Evolutionary conservation across 2,888 invertebrate genomes (phyloP).

Genomic region (Diarsia dahlii): DNA sequence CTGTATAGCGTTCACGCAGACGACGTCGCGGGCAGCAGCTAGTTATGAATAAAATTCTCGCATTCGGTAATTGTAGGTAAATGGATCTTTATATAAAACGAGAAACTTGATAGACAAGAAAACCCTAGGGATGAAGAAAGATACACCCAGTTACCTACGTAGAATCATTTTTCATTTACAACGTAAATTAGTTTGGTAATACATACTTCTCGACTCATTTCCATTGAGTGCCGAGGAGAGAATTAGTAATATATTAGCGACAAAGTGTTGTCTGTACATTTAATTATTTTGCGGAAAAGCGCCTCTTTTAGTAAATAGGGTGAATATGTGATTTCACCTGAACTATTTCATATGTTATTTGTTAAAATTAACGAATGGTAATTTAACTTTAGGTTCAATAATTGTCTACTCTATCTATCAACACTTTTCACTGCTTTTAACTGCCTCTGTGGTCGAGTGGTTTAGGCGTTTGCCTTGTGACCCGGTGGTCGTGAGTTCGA

Average conservation of each 20-base stretch:
- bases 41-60: no score
- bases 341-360: not conserved
- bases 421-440: no score
- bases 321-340: not conserved
- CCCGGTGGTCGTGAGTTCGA: no score
- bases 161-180: conserved; percentile 18
- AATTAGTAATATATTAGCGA: not conserved
- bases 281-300: not conserved
- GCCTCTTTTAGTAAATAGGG: not conserved
- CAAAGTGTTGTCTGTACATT: not conserved
- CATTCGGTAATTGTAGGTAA: no score
- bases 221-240: not conserved
- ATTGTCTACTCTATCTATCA: no score
- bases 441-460: no score
- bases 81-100: not conserved
- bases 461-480: no score
- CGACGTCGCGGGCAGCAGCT: no score
- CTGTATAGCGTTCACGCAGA: no score
- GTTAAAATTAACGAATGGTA: not conserved
- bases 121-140: not conserved
- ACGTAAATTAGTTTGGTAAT: not conserved
- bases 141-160: not conserved
- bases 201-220: conserved; percentile 4
- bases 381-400: no score
- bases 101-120: not conserved